Evolutionary conservation across 2,797 vertebrate genomes (phyloP).

Genomic region (Spinus olivaceus): DNA sequence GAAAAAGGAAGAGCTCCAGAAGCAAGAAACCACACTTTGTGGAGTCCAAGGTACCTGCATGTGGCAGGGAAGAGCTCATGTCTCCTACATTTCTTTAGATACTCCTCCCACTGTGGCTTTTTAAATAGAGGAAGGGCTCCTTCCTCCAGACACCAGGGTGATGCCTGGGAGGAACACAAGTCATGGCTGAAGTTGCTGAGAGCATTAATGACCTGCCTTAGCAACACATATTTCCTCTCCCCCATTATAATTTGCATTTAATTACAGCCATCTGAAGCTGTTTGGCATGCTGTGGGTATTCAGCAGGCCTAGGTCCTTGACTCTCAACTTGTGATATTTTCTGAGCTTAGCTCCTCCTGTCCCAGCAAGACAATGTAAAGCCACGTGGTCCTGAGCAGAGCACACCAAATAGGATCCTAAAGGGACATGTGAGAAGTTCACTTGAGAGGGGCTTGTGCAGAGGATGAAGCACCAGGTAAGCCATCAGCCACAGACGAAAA

Average conservation of each 20-base stretch:
- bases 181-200: not conserved
- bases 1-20: not conserved
- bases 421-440: not conserved
- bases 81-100: not conserved
- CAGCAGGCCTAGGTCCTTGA: not conserved
- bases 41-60: not conserved
- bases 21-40: not conserved
- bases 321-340: not conserved
- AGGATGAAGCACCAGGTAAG: not conserved
- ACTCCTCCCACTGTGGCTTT: not conserved
- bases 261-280: not conserved
- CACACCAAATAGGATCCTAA: not conserved
- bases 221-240: not conserved
- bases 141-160: not conserved
- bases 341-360: not conserved
- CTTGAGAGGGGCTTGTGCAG: not conserved
- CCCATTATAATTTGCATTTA: not conserved
- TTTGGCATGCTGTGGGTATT: not conserved
- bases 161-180: not conserved
- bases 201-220: not conserved
- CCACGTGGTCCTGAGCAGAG: not conserved
- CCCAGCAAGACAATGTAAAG: not conserved
- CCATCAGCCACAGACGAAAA: not conserved
- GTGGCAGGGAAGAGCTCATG: not conserved
- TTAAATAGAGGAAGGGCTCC: not conserved